Evolutionary conservation across 1,140 invertebrate genomes (phyloP), one percentile per base, ranked within the genome.

Genomic region (Charaxes varanes): DNA sequence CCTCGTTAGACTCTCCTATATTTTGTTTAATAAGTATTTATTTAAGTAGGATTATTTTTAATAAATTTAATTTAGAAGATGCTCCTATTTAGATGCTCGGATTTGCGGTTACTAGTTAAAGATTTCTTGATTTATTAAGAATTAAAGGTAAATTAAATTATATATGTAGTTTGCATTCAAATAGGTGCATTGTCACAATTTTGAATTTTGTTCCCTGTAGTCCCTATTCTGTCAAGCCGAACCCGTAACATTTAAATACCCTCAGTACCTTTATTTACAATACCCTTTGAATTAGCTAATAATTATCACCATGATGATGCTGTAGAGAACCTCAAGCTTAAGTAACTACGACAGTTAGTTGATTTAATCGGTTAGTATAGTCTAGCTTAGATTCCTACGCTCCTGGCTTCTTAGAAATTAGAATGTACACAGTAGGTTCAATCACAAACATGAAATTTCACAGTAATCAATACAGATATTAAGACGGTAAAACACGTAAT

Each of bases 401-500:
- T 78, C 78, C 78, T 50, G 53, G 78, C 78, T 82, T 82, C 15
- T 36, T 67, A 67, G 63, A 53, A 52, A 28, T 37, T 64, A 66
- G 55, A 42, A 44, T 62, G 34, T 28, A 57, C 40, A 53, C 33
- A 53, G 8, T 40, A 47, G 44, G 44, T 31, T 37, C 18, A 35
- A 47, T 15, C 32, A 57, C 41, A 43, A 17, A 53, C 34, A 44
- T 55, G 51, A 64, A 53, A 38, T 54, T 36, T 24, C 34, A 57
- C 43, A 43, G 46, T 59, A 61, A 49, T 54, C 34, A 54, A 50
- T 60, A 31, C 64, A 72, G 63, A 68, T 70, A 77, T 68, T 80
- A 80, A 80, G 72, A 77, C 55, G 53, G 70, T 72, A 63, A 62
- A 83, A 82, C 76, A 71, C 74, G 50, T 82, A 84, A 84, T 78